Percentiles rank a stretch among this genome's conserved stretches.
Evolutionary conservation across 2,113 vertebrate genomes (phyloP).

Genomic region (Glaucomys volans): DNA sequence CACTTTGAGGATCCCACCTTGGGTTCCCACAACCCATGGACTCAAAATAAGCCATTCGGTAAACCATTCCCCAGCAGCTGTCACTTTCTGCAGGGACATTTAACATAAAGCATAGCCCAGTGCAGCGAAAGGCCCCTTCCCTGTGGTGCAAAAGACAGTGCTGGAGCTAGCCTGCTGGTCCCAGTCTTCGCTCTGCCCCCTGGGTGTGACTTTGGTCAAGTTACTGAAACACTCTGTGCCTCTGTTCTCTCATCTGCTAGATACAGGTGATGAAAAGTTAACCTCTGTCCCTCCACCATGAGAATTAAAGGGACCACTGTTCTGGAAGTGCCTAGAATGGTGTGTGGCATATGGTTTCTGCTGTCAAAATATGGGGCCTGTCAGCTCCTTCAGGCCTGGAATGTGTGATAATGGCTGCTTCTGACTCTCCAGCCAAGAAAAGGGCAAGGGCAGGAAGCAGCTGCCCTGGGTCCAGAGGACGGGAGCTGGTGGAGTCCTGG

Average conservation of each 20-base stretch:
- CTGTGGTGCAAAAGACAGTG: no score
- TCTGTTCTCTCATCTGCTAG: background rate
- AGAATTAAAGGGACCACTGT: background rate
- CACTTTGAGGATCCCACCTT: background rate
- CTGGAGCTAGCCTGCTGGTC: background rate
- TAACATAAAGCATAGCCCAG: background rate
- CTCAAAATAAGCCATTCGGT: background rate
- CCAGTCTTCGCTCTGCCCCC: background rate
- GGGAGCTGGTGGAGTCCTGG: background rate
- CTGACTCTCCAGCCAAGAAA: background rate
- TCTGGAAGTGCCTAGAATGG: background rate
- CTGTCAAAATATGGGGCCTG: background rate
- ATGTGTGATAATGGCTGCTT: rapidly evolving
- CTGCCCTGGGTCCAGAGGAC: background rate
- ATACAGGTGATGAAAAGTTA: background rate
- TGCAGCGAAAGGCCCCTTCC: background rate
- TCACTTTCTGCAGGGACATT: background rate
- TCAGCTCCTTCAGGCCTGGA: background rate
- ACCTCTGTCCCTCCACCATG: background rate
- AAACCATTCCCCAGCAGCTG: background rate
- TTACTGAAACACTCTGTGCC: background rate
- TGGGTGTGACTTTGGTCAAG: background rate
- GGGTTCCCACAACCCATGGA: rapidly evolving
- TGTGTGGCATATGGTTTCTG: background rate
- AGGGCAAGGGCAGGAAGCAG: background rate